These are phyloP conservation scores for Macaria notata DNA, from an alignment of 2,888 invertebrate genomes.

Conservation along the genomic window DNA sequence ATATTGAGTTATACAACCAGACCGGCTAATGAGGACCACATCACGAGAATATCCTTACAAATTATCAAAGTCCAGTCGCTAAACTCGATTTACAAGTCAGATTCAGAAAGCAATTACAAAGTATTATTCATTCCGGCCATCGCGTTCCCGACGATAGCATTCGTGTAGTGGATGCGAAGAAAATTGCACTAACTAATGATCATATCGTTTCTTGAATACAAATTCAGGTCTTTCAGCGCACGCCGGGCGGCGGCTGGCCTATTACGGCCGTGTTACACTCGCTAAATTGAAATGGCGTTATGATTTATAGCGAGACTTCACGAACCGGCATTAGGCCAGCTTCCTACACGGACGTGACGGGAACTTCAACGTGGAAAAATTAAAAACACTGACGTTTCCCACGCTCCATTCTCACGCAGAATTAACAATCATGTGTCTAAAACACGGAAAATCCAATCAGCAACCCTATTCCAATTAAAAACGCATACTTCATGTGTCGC, in stretches of 20 bases:
- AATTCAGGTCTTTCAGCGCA: constrained; percentile 74
- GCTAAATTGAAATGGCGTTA: constrained; percentile 77
- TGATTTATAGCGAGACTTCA: constrained; percentile 76
- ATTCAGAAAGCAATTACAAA: constrained; percentile 65
- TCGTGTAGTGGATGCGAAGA: constrained; percentile 71
- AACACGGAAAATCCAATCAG: constrained; percentile 31
- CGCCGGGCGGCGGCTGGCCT: constrained; percentile 61
- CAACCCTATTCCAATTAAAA: constrained; percentile 27
- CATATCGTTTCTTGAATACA: constrained; percentile 76
- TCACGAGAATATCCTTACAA: constrained; percentile 48
- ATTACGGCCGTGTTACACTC: constrained; percentile 66
- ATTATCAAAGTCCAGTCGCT: constrained; percentile 54
- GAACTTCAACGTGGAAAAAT: constrained; percentile 54
- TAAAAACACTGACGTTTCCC: constrained; percentile 20
- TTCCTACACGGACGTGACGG: constrained; percentile 65
- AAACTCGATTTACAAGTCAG: constrained; percentile 57
- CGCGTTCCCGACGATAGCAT: constrained; percentile 58
- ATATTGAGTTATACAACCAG: constrained; percentile 42
- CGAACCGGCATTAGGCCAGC: constrained; percentile 69
- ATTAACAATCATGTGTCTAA: constrained; percentile 35
- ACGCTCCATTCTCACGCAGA: constrained; percentile 26
- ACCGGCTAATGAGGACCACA: constrained; percentile 52
- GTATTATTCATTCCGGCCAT: constrained; percentile 65
- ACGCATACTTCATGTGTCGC: constrained; percentile 21
- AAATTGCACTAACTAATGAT: constrained; percentile 79